A percentile compares a stretch with the other conserved stretches of the same genome.
Evolutionary conservation across 2,888 invertebrate genomes (phyloP).

Genomic region (Baronia brevicornis): DNA sequence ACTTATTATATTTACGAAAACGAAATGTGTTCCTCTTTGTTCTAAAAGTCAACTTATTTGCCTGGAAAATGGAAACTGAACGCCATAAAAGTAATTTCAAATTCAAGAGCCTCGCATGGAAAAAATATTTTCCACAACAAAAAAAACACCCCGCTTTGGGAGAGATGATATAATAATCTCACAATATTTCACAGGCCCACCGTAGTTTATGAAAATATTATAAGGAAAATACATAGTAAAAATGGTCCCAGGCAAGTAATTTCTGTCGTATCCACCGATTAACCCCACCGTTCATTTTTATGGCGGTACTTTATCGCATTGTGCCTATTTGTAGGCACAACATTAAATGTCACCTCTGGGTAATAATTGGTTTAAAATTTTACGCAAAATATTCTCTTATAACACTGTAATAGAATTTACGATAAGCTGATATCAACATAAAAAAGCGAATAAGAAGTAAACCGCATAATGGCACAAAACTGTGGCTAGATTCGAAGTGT

Average conservation of each 20-base stretch:
- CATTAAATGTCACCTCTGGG: neutral
- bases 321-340: constrained; percentile 6
- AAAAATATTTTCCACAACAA: neutral
- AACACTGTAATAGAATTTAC: too few relatives aligned
- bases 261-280: constrained; percentile 23
- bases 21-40: neutral
- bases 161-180: constrained; percentile 17
- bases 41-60: neutral
- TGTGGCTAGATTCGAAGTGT: too few relatives aligned
- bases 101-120: constrained; percentile 5
- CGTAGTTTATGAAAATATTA: constrained; percentile 19
- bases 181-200: constrained; percentile 18
- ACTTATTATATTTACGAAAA: constrained; percentile 1
- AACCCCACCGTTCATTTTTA: constrained; percentile 29
- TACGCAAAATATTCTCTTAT: too few relatives aligned
- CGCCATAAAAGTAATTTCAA: constrained; percentile 5
- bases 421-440: too few relatives aligned
- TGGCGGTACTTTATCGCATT: constrained; percentile 15
- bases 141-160: constrained; percentile 6
- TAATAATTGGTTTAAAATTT: constrained; percentile 1
- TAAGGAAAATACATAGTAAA: constrained; percentile 22
- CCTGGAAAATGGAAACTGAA: neutral
- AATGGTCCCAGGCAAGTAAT: constrained; percentile 25
- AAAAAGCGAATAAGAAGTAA: too few relatives aligned
- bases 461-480: too few relatives aligned